Percentiles rank a stretch among this genome's conserved stretches.
phyloP scores from a whole-genome alignment of 2,797 vertebrate species.

The Spinibarbus caldwelli region DNA sequence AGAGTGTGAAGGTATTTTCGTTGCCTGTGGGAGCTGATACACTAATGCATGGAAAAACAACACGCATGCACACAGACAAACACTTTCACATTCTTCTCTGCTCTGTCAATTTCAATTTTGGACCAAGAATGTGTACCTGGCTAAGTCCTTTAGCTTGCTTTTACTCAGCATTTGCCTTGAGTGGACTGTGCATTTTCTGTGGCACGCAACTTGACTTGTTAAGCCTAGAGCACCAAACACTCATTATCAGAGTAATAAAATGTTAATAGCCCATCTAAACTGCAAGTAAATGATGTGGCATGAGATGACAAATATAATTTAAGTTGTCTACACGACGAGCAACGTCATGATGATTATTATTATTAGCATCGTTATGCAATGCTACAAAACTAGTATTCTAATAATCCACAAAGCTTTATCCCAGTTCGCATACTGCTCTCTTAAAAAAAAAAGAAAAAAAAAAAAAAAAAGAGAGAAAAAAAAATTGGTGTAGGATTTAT shows the following conservation, averaged over 20 bases:
- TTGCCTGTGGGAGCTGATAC: slow-evolving; percentile 7
- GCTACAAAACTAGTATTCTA: background rate
- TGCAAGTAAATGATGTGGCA: background rate
- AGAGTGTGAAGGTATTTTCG: slow-evolving; percentile 3
- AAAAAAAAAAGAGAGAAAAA: no score
- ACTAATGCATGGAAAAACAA: background rate
- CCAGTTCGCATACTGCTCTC: background rate
- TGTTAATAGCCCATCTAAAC: background rate
- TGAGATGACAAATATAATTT: background rate
- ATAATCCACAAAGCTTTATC: background rate
- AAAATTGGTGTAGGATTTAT: no score
- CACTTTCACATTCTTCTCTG: background rate
- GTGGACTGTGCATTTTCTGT: slow-evolving; percentile 1
- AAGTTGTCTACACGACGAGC: background rate
- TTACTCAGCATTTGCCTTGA: slow-evolving; percentile 13
- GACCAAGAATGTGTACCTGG: background rate
- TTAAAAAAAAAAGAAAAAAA: no score
- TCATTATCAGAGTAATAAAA: background rate
- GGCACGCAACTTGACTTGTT: background rate
- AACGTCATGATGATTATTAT: background rate
- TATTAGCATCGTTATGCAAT: background rate
- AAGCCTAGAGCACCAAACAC: background rate
- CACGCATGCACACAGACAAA: background rate
- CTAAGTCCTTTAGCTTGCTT: background rate
- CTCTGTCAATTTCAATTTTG: slow-evolving; percentile 41